Percentiles rank a stretch among this genome's conserved stretches.
phyloP scores from a whole-genome alignment of 2,113 vertebrate genomes.

The Lophius piscatorius region DNA sequence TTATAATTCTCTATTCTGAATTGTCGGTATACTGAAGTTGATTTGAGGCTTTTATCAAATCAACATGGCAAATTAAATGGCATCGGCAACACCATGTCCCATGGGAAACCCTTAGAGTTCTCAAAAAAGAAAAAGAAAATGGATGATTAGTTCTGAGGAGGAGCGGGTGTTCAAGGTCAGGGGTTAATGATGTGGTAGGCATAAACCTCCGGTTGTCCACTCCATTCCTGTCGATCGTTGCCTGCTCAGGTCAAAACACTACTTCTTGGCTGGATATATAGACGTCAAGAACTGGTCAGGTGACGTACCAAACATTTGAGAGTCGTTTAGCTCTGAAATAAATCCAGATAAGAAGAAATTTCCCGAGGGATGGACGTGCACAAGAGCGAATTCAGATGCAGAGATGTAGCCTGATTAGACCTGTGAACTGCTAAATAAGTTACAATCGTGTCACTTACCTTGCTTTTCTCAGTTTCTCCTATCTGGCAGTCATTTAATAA shows the following conservation, averaged over 20 bases:
- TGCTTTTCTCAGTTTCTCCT: conserved; percentile 26
- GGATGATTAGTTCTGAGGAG: conserved; percentile 36
- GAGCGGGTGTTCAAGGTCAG: conserved; percentile 29
- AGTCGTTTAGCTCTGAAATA: conserved; percentile 12
- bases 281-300: conserved; percentile 22
- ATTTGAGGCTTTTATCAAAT: no score
- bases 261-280: not conserved
- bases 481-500: conserved; percentile 56
- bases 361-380: not conserved
- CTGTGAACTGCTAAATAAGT: conserved; percentile 21
- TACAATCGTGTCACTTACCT: conserved; percentile 30
- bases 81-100: conserved; percentile 11
- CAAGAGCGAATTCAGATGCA: conserved; percentile 34
- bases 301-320: conserved; percentile 21
- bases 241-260: conserved; percentile 5
- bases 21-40: no score
- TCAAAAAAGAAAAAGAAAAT: not conserved
- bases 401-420: conserved; percentile 25
- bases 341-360: conserved; percentile 27
- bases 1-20: no score
- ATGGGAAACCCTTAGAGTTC: conserved; percentile 11
- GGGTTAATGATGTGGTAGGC: conserved; percentile 55
- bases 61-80: conserved; percentile 4
- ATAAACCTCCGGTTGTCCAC: conserved; percentile 40
- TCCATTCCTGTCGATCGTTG: conserved; percentile 41